A percentile compares a stretch with the other conserved stretches of the same genome.
Evolutionary conservation across 2,113 vertebrate genomes (phyloP).

Genomic region (Spheniscus mendiculus): DNA sequence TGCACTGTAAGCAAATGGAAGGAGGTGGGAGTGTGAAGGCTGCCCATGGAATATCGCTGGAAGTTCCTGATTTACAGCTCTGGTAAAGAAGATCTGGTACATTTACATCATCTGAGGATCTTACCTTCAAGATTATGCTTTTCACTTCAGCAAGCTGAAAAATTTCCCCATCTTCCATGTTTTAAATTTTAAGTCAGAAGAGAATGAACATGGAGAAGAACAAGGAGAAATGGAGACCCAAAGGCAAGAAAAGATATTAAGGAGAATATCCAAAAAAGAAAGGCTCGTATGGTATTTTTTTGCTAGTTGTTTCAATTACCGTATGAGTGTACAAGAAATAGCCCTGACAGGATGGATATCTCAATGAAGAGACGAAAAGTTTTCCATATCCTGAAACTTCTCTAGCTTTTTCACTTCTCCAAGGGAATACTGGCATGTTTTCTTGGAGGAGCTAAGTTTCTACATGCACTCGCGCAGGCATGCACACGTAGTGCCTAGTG

Average conservation of each 20-base stretch:
- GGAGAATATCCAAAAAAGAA: neutral
- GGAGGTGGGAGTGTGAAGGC: neutral
- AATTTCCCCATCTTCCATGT: neutral
- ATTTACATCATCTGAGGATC: neutral
- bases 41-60: neutral
- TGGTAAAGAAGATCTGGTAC: neutral
- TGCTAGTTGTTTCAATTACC: neutral
- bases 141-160: neutral
- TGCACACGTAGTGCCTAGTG: neutral
- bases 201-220: neutral
- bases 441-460: neutral
- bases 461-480: rapidly evolving
- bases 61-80: neutral
- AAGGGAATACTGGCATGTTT: neutral
- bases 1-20: neutral
- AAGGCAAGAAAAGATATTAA: neutral
- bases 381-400: neutral
- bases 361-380: neutral
- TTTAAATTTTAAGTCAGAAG: neutral
- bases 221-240: neutral
- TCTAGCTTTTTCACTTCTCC: neutral
- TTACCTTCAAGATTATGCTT: neutral
- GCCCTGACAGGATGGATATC: neutral
- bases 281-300: neutral
- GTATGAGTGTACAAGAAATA: neutral